Conservation (phyloP, 1,140 invertebrate species). For the Camponotus pennsylvanicus region DNA sequence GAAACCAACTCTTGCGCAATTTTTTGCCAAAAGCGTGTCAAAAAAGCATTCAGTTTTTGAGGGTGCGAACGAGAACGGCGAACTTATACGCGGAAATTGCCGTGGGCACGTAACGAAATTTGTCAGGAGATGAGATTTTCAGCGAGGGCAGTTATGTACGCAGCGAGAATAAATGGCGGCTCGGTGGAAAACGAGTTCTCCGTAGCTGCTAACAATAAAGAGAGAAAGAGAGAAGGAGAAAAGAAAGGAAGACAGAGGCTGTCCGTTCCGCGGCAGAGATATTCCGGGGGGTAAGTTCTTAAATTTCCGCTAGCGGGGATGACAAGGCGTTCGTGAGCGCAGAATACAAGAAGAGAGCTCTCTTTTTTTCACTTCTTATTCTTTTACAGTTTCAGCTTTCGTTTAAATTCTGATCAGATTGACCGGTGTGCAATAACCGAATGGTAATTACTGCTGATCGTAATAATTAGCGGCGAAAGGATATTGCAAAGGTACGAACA, state of each 20-base stretch:
- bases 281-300: conserved; percentile 69
- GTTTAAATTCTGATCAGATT: conserved; percentile 41
- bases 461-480: conserved; percentile 20
- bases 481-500: background rate
- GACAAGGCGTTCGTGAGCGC: conserved; percentile 27
- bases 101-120: conserved; percentile 72
- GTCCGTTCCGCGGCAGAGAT: conserved; percentile 59
- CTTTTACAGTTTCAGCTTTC: background rate
- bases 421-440: background rate
- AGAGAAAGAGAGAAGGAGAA: conserved; percentile 27
- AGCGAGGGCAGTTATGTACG: conserved; percentile 64
- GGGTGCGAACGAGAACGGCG: background rate
- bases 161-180: conserved; percentile 67
- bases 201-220: conserved; percentile 67
- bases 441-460: background rate
- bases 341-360: conserved; percentile 13
- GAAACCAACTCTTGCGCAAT: conserved; percentile 42
- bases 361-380: background rate
- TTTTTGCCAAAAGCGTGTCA: conserved; percentile 26
- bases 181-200: conserved; percentile 67
- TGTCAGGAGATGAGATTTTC: conserved; percentile 74
- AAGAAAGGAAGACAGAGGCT: conserved; percentile 24
- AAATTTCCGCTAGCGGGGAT: conserved; percentile 65
- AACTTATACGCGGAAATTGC: conserved; percentile 68
- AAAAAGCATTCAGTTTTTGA: conserved; percentile 41